A percentile compares a stretch with the other conserved stretches of the same genome.
These are phyloP conservation scores for Lithosia quadra DNA, from an alignment of 2,888 invertebrate species.

Conservation along the genomic window DNA sequence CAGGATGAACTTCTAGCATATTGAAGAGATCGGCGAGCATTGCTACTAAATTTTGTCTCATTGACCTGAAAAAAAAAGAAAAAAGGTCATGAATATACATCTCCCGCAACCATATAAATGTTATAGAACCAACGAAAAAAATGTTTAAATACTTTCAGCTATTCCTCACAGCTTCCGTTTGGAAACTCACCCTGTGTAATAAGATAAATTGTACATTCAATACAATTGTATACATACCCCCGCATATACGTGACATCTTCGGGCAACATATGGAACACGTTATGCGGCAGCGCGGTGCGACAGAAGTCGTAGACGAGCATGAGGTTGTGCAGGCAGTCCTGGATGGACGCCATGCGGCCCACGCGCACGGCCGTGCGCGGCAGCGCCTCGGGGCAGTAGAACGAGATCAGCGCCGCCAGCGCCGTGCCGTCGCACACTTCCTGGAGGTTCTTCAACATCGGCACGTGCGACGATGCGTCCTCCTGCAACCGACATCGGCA, in stretches of 20 bases:
- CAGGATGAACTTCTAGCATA: slow-evolving; percentile 96
- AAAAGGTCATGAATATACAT: background rate
- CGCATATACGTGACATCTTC: slow-evolving; percentile 98
- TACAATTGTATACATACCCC: slow-evolving; percentile 86
- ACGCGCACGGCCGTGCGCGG: slow-evolving; percentile 85
- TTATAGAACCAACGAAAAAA: background rate
- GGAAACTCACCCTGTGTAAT: no score
- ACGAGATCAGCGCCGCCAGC: slow-evolving; percentile 94
- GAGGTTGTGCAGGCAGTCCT: slow-evolving; percentile 97
- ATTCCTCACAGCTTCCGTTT: no score
- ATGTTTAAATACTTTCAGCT: no score
- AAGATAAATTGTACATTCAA: no score
- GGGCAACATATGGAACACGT: slow-evolving; percentile 97
- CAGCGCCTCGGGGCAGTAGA: slow-evolving; percentile 91
- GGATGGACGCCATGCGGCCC: slow-evolving; percentile 91
- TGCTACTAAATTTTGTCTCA: slow-evolving; percentile 96
- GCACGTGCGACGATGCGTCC: slow-evolving; percentile 87
- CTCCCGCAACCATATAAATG: background rate
- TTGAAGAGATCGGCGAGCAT: slow-evolving; percentile 98
- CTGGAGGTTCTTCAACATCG: slow-evolving; percentile 92
- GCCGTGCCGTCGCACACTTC: slow-evolving; percentile 97
- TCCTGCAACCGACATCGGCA: slow-evolving; percentile 77
- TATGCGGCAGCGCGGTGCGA: slow-evolving; percentile 93
- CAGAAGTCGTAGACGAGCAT: slow-evolving; percentile 96
- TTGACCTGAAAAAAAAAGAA: slow-evolving; percentile 88